A percentile compares a stretch with the other conserved stretches of the same genome.
These are phyloP conservation scores for Phataginus tricuspis DNA, from an alignment of 2,797 vertebrate genomes.

Conservation along the genomic window DNA sequence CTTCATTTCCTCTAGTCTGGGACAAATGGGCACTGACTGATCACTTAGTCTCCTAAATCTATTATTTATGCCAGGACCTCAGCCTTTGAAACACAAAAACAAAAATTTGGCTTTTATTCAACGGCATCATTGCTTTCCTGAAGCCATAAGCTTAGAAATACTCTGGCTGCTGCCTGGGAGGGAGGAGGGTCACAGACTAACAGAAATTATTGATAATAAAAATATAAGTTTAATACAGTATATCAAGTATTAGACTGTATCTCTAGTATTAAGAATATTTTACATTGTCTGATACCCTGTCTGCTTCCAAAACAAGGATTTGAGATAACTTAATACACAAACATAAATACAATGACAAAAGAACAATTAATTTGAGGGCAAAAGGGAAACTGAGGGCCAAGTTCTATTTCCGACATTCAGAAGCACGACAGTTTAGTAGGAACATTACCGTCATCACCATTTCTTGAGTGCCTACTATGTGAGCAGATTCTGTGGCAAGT, in stretches of 20 bases:
- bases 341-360: background rate
- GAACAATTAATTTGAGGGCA: background rate
- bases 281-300: background rate
- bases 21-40: constrained; percentile 29
- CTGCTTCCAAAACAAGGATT: constrained; percentile 8
- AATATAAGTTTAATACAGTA: background rate
- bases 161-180: background rate
- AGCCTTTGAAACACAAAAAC: constrained; percentile 42
- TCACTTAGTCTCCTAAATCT: constrained; percentile 43
- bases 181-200: background rate
- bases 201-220: background rate
- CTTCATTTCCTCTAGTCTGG: background rate
- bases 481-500: background rate
- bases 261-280: background rate
- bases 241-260: background rate
- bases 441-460: background rate
- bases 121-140: background rate
- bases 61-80: constrained; percentile 45
- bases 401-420: background rate
- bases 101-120: constrained; percentile 48
- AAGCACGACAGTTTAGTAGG: background rate
- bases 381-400: background rate
- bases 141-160: constrained; percentile 3
- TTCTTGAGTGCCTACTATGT: background rate
- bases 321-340: background rate